Conservation (phyloP, 2,888 invertebrate genomes). For the Cantharis flavilabris region DNA sequence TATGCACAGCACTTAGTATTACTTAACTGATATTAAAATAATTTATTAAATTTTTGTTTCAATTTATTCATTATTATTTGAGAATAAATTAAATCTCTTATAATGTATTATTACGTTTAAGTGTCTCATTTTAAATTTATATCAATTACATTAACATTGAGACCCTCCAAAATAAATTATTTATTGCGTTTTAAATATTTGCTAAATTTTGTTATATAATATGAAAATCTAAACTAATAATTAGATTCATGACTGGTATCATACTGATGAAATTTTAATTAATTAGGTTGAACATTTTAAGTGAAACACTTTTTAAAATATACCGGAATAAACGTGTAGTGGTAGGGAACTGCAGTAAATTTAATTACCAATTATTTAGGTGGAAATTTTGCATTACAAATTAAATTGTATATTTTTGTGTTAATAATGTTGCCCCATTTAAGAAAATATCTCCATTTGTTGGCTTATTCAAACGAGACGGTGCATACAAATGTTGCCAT, state of each 20-base stretch:
- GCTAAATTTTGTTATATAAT: neutral
- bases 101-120: neutral
- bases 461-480: constrained; percentile 14
- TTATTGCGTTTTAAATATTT: neutral
- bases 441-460: constrained; percentile 11
- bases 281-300: neutral
- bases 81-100: neutral
- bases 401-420: neutral
- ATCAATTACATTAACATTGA: too few relatives aligned
- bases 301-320: neutral
- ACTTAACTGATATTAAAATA: too few relatives aligned
- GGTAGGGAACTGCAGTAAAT: neutral
- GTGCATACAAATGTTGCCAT: constrained; percentile 18
- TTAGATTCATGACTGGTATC: neutral
- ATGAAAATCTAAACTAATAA: neutral
- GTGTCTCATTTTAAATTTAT: neutral
- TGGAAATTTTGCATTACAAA: neutral
- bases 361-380: neutral
- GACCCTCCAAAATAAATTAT: neutral
- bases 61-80: neutral
- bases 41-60: too few relatives aligned
- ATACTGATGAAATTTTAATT: neutral
- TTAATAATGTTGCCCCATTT: constrained; percentile 13
- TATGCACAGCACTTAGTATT: too few relatives aligned
- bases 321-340: neutral